Percentiles rank a stretch among this genome's conserved stretches.
These are phyloP conservation scores for Sitobion miscanthi DNA, from an alignment of 1,140 invertebrate genomes.

Conservation along the genomic window DNA sequence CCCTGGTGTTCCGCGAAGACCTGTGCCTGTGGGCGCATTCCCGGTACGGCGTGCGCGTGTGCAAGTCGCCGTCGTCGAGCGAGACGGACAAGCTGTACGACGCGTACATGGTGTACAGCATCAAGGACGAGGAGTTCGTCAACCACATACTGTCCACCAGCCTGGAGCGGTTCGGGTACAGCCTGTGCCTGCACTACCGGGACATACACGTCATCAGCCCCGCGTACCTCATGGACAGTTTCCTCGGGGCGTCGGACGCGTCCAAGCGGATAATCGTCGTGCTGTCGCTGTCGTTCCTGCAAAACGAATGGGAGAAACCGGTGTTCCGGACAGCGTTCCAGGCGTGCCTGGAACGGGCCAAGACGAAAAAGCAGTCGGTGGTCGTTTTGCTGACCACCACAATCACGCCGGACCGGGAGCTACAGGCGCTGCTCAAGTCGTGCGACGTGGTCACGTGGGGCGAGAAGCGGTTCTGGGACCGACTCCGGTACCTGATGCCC, in stretches of 20 bases:
- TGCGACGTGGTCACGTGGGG: slow-evolving; percentile 83
- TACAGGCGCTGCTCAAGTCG: slow-evolving; percentile 88
- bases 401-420: slow-evolving; percentile 84
- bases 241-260: slow-evolving; percentile 88
- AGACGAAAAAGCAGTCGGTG: slow-evolving; percentile 70
- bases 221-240: slow-evolving; percentile 78
- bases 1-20: slow-evolving; percentile 74
- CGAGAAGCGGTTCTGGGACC: slow-evolving; percentile 93
- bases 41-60: slow-evolving; percentile 81
- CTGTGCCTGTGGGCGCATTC: slow-evolving; percentile 81
- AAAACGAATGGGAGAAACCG: slow-evolving; percentile 92
- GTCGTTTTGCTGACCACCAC: slow-evolving; percentile 87
- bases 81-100: slow-evolving; percentile 86
- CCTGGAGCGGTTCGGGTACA: slow-evolving; percentile 66
- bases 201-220: slow-evolving; percentile 82
- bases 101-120: slow-evolving; percentile 89
- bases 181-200: slow-evolving; percentile 82
- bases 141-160: slow-evolving; percentile 82
- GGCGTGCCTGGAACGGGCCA: slow-evolving; percentile 71
- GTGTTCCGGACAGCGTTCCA: slow-evolving; percentile 91
- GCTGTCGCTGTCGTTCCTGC: slow-evolving; percentile 89
- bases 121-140: slow-evolving; percentile 88
- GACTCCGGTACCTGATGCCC: slow-evolving; percentile 88
- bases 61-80: slow-evolving; percentile 76
- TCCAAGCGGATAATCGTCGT: slow-evolving; percentile 89